Percentiles rank a stretch among this genome's conserved stretches.
phyloP scores from a whole-genome alignment of 92 coral and sea anemone genomes.

The Epizoanthus rinbou region DNA sequence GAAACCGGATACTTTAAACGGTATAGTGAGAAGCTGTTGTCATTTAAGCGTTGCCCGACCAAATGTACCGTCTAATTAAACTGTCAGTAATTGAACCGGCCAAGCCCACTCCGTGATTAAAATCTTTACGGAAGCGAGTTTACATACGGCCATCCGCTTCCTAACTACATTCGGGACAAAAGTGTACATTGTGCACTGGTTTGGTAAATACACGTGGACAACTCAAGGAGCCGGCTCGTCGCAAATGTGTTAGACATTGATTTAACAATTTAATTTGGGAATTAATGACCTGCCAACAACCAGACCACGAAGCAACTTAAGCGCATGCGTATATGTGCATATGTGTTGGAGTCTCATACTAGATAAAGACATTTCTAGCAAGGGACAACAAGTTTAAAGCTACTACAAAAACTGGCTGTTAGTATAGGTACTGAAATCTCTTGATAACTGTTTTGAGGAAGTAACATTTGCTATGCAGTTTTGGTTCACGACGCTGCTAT shows the following conservation, averaged over 20 bases:
- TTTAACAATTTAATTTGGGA: constrained; percentile 35
- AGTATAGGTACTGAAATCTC: not conserved
- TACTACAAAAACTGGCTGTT: not conserved
- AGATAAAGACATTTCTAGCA: not conserved
- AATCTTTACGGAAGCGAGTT: constrained; percentile 24
- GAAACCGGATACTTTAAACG: constrained; percentile 41
- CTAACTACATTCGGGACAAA: constrained; percentile 29
- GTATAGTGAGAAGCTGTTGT: constrained; percentile 41
- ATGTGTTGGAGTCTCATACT: not conserved
- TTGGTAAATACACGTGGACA: constrained; percentile 25
- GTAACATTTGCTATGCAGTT: not conserved
- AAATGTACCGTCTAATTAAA: constrained; percentile 1
- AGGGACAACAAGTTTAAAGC: not conserved
- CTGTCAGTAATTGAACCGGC: constrained; percentile 1
- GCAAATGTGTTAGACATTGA: constrained; percentile 22
- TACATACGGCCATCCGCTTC: not conserved
- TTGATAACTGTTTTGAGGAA: not conserved
- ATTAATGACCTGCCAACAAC: constrained; percentile 33
- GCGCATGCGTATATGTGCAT: not conserved
- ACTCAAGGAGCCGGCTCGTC: constrained; percentile 5
- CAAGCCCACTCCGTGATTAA: constrained; percentile 12
- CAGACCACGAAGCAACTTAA: not conserved
- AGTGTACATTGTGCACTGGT: not conserved
- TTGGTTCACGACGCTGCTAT: not conserved
- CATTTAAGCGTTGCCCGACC: constrained; percentile 15